Percentiles rank a stretch among this genome's conserved stretches.
phyloP scores from a whole-genome alignment of 2,113 vertebrate species.

The Typhlomys cinereus region DNA sequence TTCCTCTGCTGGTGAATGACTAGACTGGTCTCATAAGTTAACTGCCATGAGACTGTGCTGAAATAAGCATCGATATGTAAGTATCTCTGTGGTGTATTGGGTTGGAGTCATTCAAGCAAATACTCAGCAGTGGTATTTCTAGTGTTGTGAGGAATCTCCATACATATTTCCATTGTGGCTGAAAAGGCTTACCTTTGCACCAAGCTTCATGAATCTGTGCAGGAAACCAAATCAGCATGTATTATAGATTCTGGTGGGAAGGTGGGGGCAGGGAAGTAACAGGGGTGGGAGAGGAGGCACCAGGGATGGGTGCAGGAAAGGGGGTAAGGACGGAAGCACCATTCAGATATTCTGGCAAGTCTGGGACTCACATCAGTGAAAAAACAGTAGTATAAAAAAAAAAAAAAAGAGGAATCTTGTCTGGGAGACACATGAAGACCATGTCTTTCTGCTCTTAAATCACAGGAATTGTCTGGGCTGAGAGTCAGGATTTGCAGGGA shows the following conservation, averaged over 20 bases:
- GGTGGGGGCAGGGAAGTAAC: not conserved
- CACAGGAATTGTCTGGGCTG: not conserved
- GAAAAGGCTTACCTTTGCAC: not conserved
- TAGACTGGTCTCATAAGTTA: no score
- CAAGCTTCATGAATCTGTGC: not conserved
- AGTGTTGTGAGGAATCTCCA: not conserved
- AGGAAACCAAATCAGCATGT: no score
- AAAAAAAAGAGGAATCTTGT: not conserved
- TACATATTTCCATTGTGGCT: not conserved
- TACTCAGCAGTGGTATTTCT: not conserved
- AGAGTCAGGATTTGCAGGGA: slow-evolving; percentile 46
- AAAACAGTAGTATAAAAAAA: not conserved
- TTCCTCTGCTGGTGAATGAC: no score
- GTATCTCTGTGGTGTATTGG: not conserved
- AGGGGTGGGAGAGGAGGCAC: not conserved
- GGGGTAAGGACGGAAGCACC: not conserved
- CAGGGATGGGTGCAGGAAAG: not conserved
- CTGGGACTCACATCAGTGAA: not conserved
- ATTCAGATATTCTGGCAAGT: not conserved
- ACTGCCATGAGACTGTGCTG: no score
- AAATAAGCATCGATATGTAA: not conserved
- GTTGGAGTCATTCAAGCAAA: not conserved
- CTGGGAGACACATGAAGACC: not conserved
- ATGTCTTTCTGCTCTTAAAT: not conserved
- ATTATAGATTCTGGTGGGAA: not conserved